Evolutionary conservation across 1,140 invertebrate genomes (phyloP), one percentile per base, ranked within the genome.

Genomic region (Camponotus vicinus): DNA sequence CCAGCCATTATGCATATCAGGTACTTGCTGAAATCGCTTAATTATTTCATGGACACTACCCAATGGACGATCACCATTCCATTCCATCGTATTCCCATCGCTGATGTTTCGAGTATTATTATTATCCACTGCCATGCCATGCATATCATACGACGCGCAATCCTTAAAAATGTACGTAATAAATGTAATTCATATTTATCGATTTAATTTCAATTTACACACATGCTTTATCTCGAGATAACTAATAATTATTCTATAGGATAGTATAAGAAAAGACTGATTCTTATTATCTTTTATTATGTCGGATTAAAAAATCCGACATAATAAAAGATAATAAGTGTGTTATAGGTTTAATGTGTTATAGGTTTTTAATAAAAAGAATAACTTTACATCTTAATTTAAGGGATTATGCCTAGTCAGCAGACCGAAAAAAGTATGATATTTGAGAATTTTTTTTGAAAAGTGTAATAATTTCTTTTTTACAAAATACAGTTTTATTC

Each of bases 21-120:
- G 93, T 70, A 93, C 91, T 88, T 94, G 92, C 67, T 94, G 94
- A 90, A 94, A 94, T 55, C 93, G 85, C 64, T 94, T 94, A 42
- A 94, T 94, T 92, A 94, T 94, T 67, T 94, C 94, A 55, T 94
- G 94, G 3, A 94, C 94, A 67, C 93, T 94, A 8, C 93, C 27
- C 1, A 27, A 1, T 27, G 27, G 86, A 8, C 94, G 89, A 57
- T 89, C 90, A 0, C 92, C 85, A 59, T 85, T 90, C 93, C 93
- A 94, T 13, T 90, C 90, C 32, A 84, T 88, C n/a, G 76, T 83
- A 66, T 86, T 89, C 21, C 92, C 92, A n/a, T 92, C 91, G 52
- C 70, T 85, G 32, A 71, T 87, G 57, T 92, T 92, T 37, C 83
- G 82, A 21, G 73, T 66, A 37, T 63, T 91, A 32, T 78, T 86